Evolutionary conservation across 2,888 invertebrate genomes (phyloP).

Genomic region (Epinotia nisella): DNA sequence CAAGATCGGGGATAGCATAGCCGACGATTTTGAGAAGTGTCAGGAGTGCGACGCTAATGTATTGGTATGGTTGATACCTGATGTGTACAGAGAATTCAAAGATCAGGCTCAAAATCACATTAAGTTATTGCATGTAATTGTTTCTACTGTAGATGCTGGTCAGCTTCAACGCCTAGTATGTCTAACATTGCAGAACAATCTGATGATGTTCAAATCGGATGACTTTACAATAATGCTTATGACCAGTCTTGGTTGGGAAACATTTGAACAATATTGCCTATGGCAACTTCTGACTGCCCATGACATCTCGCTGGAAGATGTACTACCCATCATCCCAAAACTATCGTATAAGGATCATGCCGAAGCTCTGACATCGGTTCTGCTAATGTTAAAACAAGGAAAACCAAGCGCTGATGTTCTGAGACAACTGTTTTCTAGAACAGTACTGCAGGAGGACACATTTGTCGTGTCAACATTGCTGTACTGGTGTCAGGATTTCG

Average conservation of each 20-base stretch:
- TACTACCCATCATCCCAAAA: slow-evolving; percentile 90
- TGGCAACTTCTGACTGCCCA: slow-evolving; percentile 98
- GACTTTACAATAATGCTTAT: slow-evolving; percentile 90
- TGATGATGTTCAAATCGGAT: slow-evolving; percentile 92
- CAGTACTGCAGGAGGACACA: slow-evolving; percentile 90
- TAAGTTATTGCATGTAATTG: slow-evolving; percentile 94
- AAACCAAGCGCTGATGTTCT: slow-evolving; percentile 94
- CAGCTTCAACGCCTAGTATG: slow-evolving; percentile 96
- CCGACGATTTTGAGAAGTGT: slow-evolving; percentile 93
- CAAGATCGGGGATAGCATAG: slow-evolving; percentile 89
- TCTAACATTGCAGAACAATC: slow-evolving; percentile 94
- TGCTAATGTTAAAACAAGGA: slow-evolving; percentile 96
- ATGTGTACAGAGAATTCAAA: slow-evolving; percentile 95
- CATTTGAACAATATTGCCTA: slow-evolving; percentile 98
- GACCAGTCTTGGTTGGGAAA: slow-evolving; percentile 97
- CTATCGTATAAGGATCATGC: slow-evolving; percentile 93
- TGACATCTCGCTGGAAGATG: slow-evolving; percentile 95
- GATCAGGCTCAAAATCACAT: slow-evolving; percentile 94
- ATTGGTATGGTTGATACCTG: slow-evolving; percentile 96
- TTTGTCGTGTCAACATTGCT: slow-evolving; percentile 96
- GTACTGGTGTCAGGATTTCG: slow-evolving; percentile 97
- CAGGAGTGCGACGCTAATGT: slow-evolving; percentile 95
- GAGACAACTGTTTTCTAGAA: slow-evolving; percentile 91
- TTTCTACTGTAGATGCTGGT: slow-evolving; percentile 94
- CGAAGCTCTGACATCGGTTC: slow-evolving; percentile 95